A percentile compares a stretch with the other conserved stretches of the same genome.
phyloP scores from a whole-genome alignment of 2,888 invertebrate species.

The Azorinus chamasolen region DNA sequence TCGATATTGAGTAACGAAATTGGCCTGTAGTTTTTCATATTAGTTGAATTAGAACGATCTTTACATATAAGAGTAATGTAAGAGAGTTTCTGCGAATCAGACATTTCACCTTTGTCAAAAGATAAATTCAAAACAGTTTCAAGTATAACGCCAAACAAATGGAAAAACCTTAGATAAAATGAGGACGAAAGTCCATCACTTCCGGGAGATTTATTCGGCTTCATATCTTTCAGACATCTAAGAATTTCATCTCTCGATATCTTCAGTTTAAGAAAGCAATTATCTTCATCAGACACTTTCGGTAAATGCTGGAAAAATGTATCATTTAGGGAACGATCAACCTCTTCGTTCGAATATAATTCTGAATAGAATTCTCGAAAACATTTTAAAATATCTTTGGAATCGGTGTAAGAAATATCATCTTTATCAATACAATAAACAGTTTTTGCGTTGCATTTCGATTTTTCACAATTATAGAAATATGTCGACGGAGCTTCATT shows the following conservation, averaged over 20 bases:
- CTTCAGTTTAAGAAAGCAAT: no score
- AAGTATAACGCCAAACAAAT: constrained; percentile 35
- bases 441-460: no score
- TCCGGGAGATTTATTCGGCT: constrained; percentile 35
- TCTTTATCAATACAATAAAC: no score
- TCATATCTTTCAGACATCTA: not conserved
- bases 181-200: constrained; percentile 26
- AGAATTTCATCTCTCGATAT: no score
- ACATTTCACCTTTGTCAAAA: constrained; percentile 30
- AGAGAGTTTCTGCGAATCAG: constrained; percentile 36
- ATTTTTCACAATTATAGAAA: no score
- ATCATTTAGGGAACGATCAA: no score
- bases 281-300: no score
- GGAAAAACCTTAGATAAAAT: constrained; percentile 38
- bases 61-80: constrained; percentile 59
- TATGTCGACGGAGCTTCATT: constrained; percentile 26
- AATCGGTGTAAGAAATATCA: no score
- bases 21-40: constrained; percentile 65
- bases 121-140: constrained; percentile 10
- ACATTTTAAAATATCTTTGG: no score
- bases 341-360: no score
- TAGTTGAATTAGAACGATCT: constrained; percentile 37
- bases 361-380: no score
- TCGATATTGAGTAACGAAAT: constrained; percentile 67
- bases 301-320: no score